These are phyloP conservation scores for Dryoscopus gambensis DNA, from an alignment of 2,113 vertebrate species.

Conservation along the genomic window DNA sequence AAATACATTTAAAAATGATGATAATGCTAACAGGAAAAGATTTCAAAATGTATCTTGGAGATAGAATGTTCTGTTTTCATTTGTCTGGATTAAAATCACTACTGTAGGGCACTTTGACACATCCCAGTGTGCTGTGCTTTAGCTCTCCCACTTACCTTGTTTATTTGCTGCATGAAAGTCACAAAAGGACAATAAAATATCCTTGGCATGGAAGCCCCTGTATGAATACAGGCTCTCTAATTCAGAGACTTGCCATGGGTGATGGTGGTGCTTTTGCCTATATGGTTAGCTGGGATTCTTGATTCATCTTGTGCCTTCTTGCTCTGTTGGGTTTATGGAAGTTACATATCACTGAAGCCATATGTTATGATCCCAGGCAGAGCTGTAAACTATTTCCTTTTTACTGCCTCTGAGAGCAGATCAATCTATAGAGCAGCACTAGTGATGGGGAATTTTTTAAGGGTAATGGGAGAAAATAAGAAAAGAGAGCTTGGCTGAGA, in stretches of 20 bases:
- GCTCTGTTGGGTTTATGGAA: constrained; percentile 35
- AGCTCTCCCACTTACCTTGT: not conserved
- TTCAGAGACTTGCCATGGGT: not conserved
- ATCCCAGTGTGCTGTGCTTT: not conserved
- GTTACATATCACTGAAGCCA: not conserved
- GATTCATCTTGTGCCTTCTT: not conserved
- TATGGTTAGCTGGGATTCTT: not conserved
- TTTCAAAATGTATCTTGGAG: not conserved
- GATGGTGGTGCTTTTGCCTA: not conserved
- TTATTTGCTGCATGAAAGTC: not conserved
- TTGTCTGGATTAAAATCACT: not conserved
- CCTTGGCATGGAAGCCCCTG: not conserved
- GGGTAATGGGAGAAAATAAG: not conserved
- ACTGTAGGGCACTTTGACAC: not conserved
- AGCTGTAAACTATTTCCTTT: constrained; percentile 41
- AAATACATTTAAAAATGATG: not conserved
- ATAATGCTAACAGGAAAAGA: not conserved
- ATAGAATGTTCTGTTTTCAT: not conserved
- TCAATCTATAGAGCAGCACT: not conserved
- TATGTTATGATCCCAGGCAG: constrained; percentile 40
- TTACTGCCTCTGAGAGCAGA: constrained; percentile 26
- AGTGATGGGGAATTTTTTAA: constrained; percentile 10
- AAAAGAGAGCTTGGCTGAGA: constrained; percentile 1
- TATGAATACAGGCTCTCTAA: not conserved
- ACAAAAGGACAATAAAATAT: not conserved